phyloP scores from a whole-genome alignment of 2,888 invertebrate genomes.

The Timema podura region DNA sequence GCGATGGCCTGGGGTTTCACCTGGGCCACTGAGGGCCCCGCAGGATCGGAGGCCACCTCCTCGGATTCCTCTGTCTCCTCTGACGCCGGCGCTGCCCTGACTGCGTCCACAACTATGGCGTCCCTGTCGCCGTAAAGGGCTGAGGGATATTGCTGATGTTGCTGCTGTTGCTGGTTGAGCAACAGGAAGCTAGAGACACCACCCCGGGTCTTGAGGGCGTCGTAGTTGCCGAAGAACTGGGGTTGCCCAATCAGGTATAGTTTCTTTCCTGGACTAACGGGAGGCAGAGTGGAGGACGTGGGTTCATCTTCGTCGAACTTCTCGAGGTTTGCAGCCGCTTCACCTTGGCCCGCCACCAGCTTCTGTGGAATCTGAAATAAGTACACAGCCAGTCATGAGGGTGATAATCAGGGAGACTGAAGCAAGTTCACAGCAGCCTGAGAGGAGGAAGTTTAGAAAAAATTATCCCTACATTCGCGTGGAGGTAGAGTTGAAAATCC shows the following conservation, averaged over 20 bases:
- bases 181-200: conserved; percentile 57
- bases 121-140: conserved; percentile 13
- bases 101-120: conserved; percentile 16
- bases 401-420: too few species aligned
- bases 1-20: conserved; percentile 50
- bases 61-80: conserved; percentile 29
- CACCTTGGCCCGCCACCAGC: conserved; percentile 23
- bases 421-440: too few species aligned
- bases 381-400: not conserved
- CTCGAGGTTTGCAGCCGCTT: conserved; percentile 23
- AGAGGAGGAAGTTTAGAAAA: too few species aligned
- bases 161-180: conserved; percentile 11
- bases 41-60: conserved; percentile 35
- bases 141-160: not conserved
- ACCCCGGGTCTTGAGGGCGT: conserved; percentile 22
- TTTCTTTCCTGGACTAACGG: conserved; percentile 24
- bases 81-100: not conserved
- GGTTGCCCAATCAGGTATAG: conserved; percentile 52
- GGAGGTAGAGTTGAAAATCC: too few species aligned
- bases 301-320: conserved; percentile 23
- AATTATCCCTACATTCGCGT: too few species aligned
- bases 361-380: conserved; percentile 13
- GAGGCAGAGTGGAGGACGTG: not conserved
- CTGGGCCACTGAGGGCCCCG: conserved; percentile 40
- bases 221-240: conserved; percentile 41